A percentile compares a stretch with the other conserved stretches of the same genome.
Conservation (phyloP, 2,113 vertebrate genomes). For the Channa argus region DNA sequence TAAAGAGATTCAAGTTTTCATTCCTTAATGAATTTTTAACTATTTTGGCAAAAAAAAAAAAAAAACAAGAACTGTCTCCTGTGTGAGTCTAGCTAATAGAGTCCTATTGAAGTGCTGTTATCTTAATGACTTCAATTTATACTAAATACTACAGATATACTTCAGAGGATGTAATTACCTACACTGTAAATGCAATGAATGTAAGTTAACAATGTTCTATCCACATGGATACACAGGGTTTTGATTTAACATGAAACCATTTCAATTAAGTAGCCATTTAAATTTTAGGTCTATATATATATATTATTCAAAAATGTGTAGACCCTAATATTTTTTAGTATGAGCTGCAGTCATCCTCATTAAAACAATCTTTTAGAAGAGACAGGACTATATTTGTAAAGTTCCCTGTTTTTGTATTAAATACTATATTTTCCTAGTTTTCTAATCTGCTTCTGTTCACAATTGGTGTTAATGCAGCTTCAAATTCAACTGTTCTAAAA, state of each 20-base stretch:
- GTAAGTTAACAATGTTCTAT: conserved; percentile 13
- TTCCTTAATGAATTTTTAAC: neutral
- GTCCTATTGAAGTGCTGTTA: conserved; percentile 27
- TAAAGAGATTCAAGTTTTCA: conserved; percentile 34
- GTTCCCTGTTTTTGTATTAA: neutral
- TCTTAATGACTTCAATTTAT: conserved; percentile 2
- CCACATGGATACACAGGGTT: neutral
- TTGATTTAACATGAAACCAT: conserved; percentile 4
- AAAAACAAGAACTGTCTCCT: neutral
- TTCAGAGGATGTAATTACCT: conserved; percentile 55
- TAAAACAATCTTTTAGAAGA: neutral
- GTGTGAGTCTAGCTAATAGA: conserved; percentile 6
- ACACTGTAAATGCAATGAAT: conserved; percentile 16
- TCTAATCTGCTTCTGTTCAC: neutral
- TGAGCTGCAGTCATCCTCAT: no score
- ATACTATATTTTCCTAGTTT: neutral
- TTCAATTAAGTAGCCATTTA: neutral
- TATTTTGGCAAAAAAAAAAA: neutral
- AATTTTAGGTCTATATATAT: neutral
- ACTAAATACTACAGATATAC: conserved; percentile 9
- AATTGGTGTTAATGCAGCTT: neutral
- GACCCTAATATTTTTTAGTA: neutral
- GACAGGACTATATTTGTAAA: neutral
- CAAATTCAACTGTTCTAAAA: neutral
- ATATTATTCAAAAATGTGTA: neutral